Evolutionary conservation across 2,888 invertebrate genomes (phyloP).

Genomic region (Agonopterix heracliana): DNA sequence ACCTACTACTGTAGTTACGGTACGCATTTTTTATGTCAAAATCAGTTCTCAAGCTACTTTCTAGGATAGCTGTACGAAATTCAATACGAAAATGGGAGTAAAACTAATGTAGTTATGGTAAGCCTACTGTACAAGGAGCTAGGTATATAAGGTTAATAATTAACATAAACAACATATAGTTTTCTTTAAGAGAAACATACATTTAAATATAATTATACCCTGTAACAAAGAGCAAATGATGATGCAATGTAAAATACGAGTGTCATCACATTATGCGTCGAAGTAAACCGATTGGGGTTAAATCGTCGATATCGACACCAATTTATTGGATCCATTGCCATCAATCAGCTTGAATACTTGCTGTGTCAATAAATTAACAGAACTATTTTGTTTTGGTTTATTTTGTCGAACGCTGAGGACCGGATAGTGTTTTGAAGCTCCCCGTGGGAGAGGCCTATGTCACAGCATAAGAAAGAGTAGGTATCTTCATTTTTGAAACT

Average conservation of each 20-base stretch:
- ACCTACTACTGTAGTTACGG: no score
- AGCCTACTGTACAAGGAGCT: no score
- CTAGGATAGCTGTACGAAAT: no score
- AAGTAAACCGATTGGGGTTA: slow-evolving; percentile 38
- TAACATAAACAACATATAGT: background rate
- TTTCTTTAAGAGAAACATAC: background rate
- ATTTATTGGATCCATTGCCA: slow-evolving; percentile 17
- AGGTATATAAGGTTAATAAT: background rate
- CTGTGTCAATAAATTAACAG: background rate
- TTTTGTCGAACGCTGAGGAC: background rate
- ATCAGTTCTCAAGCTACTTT: no score
- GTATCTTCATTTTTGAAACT: background rate
- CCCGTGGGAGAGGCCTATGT: background rate
- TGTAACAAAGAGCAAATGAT: slow-evolving; percentile 16
- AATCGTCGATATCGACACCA: slow-evolving; percentile 20
- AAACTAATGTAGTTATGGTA: background rate
- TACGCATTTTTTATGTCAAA: no score
- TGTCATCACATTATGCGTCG: slow-evolving; percentile 41
- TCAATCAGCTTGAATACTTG: background rate
- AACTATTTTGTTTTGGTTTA: background rate
- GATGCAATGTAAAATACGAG: slow-evolving; percentile 60
- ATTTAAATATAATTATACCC: background rate
- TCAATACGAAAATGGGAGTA: background rate
- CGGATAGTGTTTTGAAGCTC: background rate
- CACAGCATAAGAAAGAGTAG: background rate